Conservation (phyloP, 2,113 vertebrate species). For the Engraulis encrasicolus region DNA sequence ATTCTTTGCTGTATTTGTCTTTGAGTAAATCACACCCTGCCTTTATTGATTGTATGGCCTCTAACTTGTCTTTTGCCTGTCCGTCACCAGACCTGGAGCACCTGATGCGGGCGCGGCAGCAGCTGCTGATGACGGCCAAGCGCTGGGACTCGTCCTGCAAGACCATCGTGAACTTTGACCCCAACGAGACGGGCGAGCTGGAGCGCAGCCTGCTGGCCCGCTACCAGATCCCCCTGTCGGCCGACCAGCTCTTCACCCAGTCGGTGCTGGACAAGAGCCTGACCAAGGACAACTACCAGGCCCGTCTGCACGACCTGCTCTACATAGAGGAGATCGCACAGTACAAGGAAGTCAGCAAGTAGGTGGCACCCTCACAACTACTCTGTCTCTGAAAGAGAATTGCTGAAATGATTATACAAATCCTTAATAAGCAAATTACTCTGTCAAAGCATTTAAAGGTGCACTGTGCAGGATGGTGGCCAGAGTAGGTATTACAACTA, state of each 20-base stretch:
- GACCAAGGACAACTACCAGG: conserved; percentile 95
- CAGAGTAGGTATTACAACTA: too few relatives aligned
- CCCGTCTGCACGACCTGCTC: conserved; percentile 94
- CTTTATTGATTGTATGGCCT: too few relatives aligned
- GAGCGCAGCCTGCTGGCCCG: conserved; percentile 94
- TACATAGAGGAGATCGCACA: conserved; percentile 99
- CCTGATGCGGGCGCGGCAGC: conserved; percentile 92
- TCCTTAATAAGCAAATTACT: too few relatives aligned
- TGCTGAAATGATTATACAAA: too few relatives aligned
- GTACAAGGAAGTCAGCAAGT: conserved; percentile 99
- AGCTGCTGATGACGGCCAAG: conserved; percentile 92
- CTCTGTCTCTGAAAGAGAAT: not conserved
- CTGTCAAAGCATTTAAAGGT: too few relatives aligned
- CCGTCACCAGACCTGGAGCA: conserved; percentile 87
- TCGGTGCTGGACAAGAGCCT: conserved; percentile 96
- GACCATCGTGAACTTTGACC: conserved; percentile 92
- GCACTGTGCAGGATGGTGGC: too few relatives aligned
- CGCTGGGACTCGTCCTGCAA: conserved; percentile 98
- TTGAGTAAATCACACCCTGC: too few relatives aligned
- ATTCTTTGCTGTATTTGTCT: too few relatives aligned
- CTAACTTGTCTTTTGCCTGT: not conserved
- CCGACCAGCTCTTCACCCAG: conserved; percentile 98
- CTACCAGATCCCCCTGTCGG: conserved; percentile 97
- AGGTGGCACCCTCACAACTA: conserved; percentile 74
- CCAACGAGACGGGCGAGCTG: conserved; percentile 95